A percentile compares a stretch with the other conserved stretches of the same genome.
These are phyloP conservation scores for Andrena fulva DNA, from an alignment of 2,888 invertebrate genomes.

Conservation along the genomic window DNA sequence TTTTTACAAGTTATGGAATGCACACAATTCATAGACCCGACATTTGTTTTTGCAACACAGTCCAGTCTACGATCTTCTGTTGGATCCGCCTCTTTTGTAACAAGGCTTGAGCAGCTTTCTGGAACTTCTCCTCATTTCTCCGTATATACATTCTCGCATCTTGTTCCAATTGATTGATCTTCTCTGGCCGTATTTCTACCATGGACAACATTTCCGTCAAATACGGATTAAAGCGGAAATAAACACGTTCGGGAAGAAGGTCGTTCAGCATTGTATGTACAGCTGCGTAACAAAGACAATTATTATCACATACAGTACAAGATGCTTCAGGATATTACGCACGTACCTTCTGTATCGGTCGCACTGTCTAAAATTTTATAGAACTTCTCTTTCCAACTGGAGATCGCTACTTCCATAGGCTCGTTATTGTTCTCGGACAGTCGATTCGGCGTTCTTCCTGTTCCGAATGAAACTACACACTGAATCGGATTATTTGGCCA, in stretches of 20 bases:
- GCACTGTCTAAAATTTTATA: constrained; percentile 93
- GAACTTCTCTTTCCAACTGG: constrained; percentile 92
- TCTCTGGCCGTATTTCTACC: constrained; percentile 92
- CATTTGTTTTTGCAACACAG: constrained; percentile 83
- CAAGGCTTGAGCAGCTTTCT: constrained; percentile 87
- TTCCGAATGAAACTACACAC: constrained; percentile 94
- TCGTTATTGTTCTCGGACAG: constrained; percentile 65
- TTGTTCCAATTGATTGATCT: constrained; percentile 89
- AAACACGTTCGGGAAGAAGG: constrained; percentile 89
- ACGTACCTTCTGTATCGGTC: constrained; percentile 93
- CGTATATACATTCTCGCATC: constrained; percentile 93
- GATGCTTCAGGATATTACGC: background rate
- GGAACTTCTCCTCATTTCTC: constrained; percentile 92
- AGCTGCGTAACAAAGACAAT: constrained; percentile 84
- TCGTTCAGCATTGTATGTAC: constrained; percentile 92
- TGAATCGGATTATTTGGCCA: constrained; percentile 92
- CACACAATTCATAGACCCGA: constrained; percentile 73
- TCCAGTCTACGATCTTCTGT: constrained; percentile 85
- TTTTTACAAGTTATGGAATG: constrained; percentile 46
- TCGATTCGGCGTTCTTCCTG: constrained; percentile 87
- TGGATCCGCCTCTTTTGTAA: constrained; percentile 81
- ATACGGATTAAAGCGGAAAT: constrained; percentile 96
- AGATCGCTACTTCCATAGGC: constrained; percentile 82
- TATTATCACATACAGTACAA: background rate
- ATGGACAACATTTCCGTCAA: constrained; percentile 92